These are phyloP conservation scores for Musca domestica DNA, from an alignment of 1,140 invertebrate species.

Conservation along the genomic window DNA sequence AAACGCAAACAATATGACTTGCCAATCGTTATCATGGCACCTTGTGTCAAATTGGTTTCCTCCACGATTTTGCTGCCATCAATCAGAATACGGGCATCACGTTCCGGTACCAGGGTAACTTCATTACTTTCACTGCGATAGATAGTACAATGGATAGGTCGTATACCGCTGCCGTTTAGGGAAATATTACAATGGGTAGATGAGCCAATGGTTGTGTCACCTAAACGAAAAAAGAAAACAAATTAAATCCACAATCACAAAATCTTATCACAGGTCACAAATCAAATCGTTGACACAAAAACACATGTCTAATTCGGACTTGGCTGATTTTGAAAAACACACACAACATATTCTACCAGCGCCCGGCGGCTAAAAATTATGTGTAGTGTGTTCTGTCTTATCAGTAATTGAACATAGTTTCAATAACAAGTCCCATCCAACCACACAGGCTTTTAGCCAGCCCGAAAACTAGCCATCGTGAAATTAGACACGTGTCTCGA, in stretches of 20 bases:
- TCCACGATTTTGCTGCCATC: slow-evolving; percentile 41
- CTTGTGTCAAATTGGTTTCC: slow-evolving; percentile 57
- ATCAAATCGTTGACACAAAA: no score
- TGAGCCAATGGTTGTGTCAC: slow-evolving; percentile 71
- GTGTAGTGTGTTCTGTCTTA: no score
- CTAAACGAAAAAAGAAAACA: slow-evolving; percentile 58
- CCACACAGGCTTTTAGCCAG: no score
- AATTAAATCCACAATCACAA: no score
- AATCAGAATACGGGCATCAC: slow-evolving; percentile 44
- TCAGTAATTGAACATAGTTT: no score
- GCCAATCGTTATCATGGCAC: slow-evolving; percentile 83
- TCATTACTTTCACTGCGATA: slow-evolving; percentile 67
- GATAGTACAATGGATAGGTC: slow-evolving; percentile 78
- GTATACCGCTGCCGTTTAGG: slow-evolving; percentile 77
- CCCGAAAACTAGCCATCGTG: no score
- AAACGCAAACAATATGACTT: slow-evolving; percentile 85
- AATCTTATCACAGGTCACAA: no score
- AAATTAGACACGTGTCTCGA: neutral
- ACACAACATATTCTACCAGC: no score
- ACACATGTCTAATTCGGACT: no score
- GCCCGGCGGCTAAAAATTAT: no score
- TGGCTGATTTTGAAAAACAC: no score
- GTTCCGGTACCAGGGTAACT: slow-evolving; percentile 72
- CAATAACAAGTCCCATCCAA: no score
- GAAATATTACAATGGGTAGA: slow-evolving; percentile 73